A percentile compares a stretch with the other conserved stretches of the same genome.
Evolutionary conservation across 2,113 vertebrate genomes (phyloP).

Genomic region (Smithornis capensis): DNA sequence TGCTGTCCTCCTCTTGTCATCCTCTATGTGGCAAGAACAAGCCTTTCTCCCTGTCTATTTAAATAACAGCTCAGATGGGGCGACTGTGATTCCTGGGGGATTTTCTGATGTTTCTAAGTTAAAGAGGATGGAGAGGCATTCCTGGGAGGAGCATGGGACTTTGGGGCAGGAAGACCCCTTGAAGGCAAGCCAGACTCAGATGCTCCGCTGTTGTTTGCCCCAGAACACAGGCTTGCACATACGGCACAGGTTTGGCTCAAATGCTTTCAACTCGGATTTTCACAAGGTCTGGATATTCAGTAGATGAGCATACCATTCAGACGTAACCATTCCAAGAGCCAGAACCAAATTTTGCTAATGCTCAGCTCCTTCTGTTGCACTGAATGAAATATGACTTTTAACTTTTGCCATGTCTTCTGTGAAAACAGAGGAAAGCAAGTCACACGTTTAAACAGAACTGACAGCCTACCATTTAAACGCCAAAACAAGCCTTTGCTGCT

Average conservation of each 20-base stretch:
- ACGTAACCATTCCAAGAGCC: neutral
- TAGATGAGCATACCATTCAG: neutral
- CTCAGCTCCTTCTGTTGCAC: neutral
- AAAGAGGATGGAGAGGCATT: rapidly evolving
- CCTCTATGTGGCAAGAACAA: neutral
- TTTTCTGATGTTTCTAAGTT: neutral
- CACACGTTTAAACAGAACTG: neutral
- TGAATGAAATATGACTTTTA: neutral
- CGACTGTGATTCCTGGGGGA: neutral
- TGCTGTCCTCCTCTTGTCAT: neutral
- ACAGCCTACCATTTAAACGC: neutral
- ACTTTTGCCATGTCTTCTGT: constrained; percentile 33
- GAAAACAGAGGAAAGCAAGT: neutral
- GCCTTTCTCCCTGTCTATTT: neutral
- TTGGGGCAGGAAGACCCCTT: neutral
- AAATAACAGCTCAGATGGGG: neutral
- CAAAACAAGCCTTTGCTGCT: constrained; percentile 13
- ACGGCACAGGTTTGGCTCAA: rapidly evolving
- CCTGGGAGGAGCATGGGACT: neutral
- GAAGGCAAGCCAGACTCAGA: neutral
- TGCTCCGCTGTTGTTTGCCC: neutral
- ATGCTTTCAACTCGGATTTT: rapidly evolving
- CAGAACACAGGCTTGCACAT: rapidly evolving
- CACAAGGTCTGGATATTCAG: neutral
- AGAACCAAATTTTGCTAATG: neutral